Conservation (phyloP, 2,113 vertebrate species). For the Galemys pyrenaicus region DNA sequence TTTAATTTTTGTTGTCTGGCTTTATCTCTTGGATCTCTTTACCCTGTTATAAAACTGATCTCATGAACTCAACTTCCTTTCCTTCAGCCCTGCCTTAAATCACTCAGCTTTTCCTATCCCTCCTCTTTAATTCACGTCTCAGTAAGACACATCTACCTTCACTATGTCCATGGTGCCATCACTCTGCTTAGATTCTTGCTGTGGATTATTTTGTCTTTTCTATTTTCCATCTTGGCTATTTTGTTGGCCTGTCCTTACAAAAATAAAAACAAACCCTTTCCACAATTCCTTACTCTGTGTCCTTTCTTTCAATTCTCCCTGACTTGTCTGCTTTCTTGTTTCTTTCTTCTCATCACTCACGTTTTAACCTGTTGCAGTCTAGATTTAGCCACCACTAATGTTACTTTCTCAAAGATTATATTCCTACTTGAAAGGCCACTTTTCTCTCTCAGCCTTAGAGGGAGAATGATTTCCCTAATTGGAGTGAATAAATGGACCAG, state of each 20-base stretch:
- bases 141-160: neutral
- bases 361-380: neutral
- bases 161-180: neutral
- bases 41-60: neutral
- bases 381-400: neutral
- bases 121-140: neutral
- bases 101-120: neutral
- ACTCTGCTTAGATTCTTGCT: neutral
- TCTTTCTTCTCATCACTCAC: neutral
- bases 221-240: slow-evolving; percentile 14
- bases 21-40: neutral
- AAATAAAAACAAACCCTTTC: neutral
- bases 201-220: neutral
- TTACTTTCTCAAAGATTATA: neutral
- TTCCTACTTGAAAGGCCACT: neutral
- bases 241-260: neutral
- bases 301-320: neutral
- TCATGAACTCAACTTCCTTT: neutral
- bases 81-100: neutral
- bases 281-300: neutral
- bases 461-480: neutral
- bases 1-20: slow-evolving; percentile 22
- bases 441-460: neutral
- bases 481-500: neutral
- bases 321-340: neutral